Evolutionary conservation across 35 echinoderm and acorn worm genomes (phyloP), one percentile per base, ranked within the genome.

Genomic region (Amphiura filiformis): DNA sequence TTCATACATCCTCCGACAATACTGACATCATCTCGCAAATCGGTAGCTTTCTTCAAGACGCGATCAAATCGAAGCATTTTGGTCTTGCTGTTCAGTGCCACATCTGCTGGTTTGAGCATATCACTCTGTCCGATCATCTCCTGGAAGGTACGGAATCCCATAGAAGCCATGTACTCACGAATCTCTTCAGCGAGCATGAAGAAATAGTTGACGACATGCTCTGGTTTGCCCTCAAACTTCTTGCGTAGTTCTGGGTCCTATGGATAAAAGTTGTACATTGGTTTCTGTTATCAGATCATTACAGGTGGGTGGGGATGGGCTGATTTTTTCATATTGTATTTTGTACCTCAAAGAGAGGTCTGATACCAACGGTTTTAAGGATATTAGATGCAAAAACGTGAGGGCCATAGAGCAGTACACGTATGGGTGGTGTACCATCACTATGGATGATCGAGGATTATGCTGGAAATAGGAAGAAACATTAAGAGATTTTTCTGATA

Each of bases 161-260:
- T 91, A 37, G 92, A 78, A 30, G 96, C 96, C 96, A 99, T 99
- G 80, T 77, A 85, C 13, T 87, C 47, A 39, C 96, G 86, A 26
- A 99, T 90, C 77, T 99, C 96, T 57, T 94, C 96, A 20, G 96
- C 96, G 15, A 99, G 76, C 96, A 99, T 99, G 90, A 99, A 99
- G 87, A 99, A 93, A 75, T 86, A 99, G 80, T 99, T 99, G 56
- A 99, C 82, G 23, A 99, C 93, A 78, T 99, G 90, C 82, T 99
- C 96, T 26, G 96, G 96, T 13, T 94, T 57, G 35, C 96, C 96
- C 0, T 94, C 90, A 92, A 99, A 99, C 77, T 99, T 99, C 93
- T 99, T 99, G 17, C 96, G 80, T 37, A 99, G 79, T 30, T 92
- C 96, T 47, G 96, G 96, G 84, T 98, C 96, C 96, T 98, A 39